A percentile compares a stretch with the other conserved stretches of the same genome.
Conservation (phyloP, 1,140 invertebrate species). For the Trichonephila clavipes region DNA sequence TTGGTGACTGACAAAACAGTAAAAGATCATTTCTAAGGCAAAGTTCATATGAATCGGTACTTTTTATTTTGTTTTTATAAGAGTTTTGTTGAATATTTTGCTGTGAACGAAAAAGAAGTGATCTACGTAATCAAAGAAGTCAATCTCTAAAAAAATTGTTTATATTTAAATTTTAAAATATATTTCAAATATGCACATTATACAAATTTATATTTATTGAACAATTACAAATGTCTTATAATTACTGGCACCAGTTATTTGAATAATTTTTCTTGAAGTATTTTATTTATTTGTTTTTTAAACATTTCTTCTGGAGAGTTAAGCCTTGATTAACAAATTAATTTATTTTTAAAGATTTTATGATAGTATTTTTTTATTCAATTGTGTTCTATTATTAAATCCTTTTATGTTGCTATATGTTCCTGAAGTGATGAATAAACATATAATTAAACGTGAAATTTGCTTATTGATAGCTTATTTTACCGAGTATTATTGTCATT, state of each 20-base stretch:
- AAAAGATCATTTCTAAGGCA: not conserved
- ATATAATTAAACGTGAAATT: not conserved
- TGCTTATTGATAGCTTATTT: not conserved
- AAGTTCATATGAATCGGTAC: not conserved
- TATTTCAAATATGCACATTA: not conserved
- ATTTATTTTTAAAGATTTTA: constrained; percentile 6
- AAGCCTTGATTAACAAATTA: not conserved
- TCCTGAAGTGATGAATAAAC: not conserved
- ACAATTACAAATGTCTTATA: not conserved
- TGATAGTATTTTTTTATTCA: not conserved
- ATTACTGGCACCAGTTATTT: not conserved
- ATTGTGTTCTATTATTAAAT: not conserved
- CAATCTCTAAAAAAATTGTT: not conserved
- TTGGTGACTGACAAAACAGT: constrained; percentile 26
- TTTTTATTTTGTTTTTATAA: not conserved
- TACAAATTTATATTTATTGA: not conserved
- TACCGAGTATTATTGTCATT: not conserved
- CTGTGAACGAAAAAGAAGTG: not conserved
- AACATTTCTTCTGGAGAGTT: not conserved
- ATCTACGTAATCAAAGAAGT: not conserved
- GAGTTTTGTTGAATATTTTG: not conserved
- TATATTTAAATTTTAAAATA: not conserved
- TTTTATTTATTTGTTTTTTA: not conserved
- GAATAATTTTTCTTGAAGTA: not conserved
- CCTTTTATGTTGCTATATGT: not conserved